phyloP scores from a whole-genome alignment of 2,888 invertebrate genomes.

The Leucophora obtusa region DNA sequence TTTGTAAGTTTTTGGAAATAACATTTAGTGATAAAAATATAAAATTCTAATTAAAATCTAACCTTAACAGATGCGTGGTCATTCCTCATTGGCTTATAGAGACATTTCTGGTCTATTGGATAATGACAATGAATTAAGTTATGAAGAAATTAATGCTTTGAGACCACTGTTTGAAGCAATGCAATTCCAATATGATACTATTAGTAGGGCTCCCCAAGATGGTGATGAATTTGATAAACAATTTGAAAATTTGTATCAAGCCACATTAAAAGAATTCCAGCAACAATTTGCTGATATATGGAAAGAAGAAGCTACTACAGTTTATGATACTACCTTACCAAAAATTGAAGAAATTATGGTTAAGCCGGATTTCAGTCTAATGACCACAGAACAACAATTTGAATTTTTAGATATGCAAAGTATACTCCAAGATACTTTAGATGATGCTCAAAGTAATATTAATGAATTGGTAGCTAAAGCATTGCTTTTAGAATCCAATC shows the following conservation, averaged over 20 bases:
- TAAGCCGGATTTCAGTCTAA: constrained; percentile 17
- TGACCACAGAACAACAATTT: constrained; percentile 64
- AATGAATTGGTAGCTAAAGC: constrained; percentile 68
- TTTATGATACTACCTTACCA: constrained; percentile 70
- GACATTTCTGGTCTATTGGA: constrained; percentile 60
- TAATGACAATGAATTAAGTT: constrained; percentile 64
- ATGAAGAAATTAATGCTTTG: constrained; percentile 67
- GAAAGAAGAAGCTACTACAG: constrained; percentile 55
- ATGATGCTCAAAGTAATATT: constrained; percentile 70
- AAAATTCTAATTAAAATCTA: neutral
- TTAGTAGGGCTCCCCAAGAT: constrained; percentile 58
- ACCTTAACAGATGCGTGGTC: constrained; percentile 11
- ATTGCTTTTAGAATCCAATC: constrained; percentile 64
- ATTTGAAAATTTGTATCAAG: constrained; percentile 59
- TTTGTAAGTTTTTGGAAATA: constrained; percentile 10
- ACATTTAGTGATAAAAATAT: too few relatives aligned
- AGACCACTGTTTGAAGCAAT: constrained; percentile 70
- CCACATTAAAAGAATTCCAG: constrained; percentile 66
- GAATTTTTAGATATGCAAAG: constrained; percentile 69
- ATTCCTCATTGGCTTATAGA: constrained; percentile 30
- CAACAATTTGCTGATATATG: constrained; percentile 25
- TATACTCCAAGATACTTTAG: constrained; percentile 70
- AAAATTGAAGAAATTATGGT: constrained; percentile 68
- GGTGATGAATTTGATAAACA: constrained; percentile 30
- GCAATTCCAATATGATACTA: constrained; percentile 70